Evolutionary conservation across 2,888 invertebrate genomes (phyloP), one percentile per base, ranked within the genome.

Genomic region (Polietes domitor): DNA sequence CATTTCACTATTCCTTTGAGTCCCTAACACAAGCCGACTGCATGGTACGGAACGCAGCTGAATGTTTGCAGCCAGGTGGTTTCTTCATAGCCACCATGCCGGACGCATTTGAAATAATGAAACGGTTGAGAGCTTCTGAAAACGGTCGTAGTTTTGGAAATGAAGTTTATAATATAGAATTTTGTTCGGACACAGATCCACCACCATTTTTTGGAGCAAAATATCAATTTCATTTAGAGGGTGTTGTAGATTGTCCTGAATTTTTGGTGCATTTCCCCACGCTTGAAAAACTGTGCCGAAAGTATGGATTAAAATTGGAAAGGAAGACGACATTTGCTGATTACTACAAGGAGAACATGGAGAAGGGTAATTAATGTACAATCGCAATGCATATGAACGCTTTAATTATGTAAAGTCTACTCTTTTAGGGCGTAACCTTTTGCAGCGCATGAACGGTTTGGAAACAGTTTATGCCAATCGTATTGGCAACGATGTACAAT

Each of bases 231-330:
- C 96, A 97, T 89, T 93, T 99, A 87, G 98, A 99, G 90, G 98
- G 97, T 47, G 98, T 98, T 7, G 99, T 99, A 0, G 96, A 99
- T 91, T 99, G 99, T 92, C 99, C 99, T 0, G 99, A 99, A 92
- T 99, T 99, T 93, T 93, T 99, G 80, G 98, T 99, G 17, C 96
- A 99, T 92, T 97, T 99, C 92, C 97, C 98, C 19, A 94, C 96
- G 4, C 93, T 99, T 77, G 94, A 94, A 55, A 96, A 95, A 89
- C 91, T 96, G 75, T 96, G 96, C 12, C 93, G 93, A 53, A 95
- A 95, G 89, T 96, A 94, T 93, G 96, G 96, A 0, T 92, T 96
- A 50, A 94, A 96, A 89, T 92, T 96, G 86, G 93, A 95, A 0
- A 93, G 93, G 72, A 95, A 94, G 87, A 95, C 94, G 87, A 94